phyloP scores from a whole-genome alignment of 2,113 vertebrate genomes.

The Sorex araneus region DNA sequence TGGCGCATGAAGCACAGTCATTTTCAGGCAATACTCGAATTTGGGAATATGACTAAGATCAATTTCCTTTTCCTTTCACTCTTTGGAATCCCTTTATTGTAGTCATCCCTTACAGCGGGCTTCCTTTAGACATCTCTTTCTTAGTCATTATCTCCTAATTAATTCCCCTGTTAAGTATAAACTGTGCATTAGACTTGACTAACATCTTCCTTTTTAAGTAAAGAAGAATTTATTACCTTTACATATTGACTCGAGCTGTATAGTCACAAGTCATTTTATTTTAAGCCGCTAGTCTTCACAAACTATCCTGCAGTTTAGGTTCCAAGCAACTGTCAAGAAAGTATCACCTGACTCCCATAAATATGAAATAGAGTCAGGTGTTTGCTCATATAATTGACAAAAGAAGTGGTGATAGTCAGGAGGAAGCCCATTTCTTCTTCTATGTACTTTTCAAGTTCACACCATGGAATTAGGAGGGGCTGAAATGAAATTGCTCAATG shows the following conservation, averaged over 20 bases:
- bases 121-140: constrained; percentile 84
- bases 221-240: constrained; percentile 87
- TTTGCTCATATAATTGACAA: constrained; percentile 60
- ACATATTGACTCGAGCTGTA: constrained; percentile 83
- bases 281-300: constrained; percentile 64
- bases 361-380: constrained; percentile 44
- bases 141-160: constrained; percentile 88
- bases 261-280: constrained; percentile 75
- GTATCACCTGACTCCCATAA: constrained; percentile 62
- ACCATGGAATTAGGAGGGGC: constrained; percentile 27
- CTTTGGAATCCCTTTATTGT: constrained; percentile 81
- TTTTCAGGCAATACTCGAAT: constrained; percentile 82
- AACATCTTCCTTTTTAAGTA: constrained; percentile 88
- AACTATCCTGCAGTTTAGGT: constrained; percentile 18
- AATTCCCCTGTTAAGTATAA: constrained; percentile 90
- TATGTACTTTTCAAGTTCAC: constrained; percentile 65
- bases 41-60: constrained; percentile 79
- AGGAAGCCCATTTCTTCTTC: constrained; percentile 25
- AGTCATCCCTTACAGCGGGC: constrained; percentile 74
- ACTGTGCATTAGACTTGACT: constrained; percentile 87
- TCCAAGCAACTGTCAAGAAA: constrained; percentile 38
- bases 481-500: constrained; percentile 56
- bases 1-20: constrained; percentile 80
- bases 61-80: constrained; percentile 83
- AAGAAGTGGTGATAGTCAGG: not conserved